Evolutionary conservation across 2,113 vertebrate species (phyloP), one percentile per base, ranked within the genome.

Genomic region (Nipponia nippon): DNA sequence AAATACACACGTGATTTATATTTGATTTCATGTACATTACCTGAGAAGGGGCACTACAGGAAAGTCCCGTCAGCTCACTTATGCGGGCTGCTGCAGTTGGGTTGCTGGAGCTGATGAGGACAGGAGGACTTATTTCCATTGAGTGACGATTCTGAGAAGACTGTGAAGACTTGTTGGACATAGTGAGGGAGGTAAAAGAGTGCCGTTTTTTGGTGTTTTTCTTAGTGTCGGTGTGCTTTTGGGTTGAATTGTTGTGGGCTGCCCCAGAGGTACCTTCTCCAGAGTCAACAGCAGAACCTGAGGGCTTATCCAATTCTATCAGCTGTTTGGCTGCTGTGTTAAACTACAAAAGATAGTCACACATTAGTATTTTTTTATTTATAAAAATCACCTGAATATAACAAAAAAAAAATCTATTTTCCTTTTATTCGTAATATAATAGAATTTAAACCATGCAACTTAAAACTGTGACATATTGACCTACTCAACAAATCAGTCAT

Each of bases 201-300:
- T 99, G 99, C 7, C 99, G 98, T 96, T 99, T 99, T 98, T 99
- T 99, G 98, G 98, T 99, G 98, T 99, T 99, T 98, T 99, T 99
- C 98, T 99, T 99, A 69, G 99, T 98, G 55, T 99, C 99, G 0
- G 97, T 94, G 81, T 98, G 98, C 97, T 99, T 99, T 94, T 99
- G 98, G 65, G 97, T 97, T 47, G 98, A 98, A 85, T 98, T 99
- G 98, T 97, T 98, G 92, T 98, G 99, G 90, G 98, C 96, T 77
- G 98, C 97, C 1, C 98, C 98, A 40, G 99, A 98, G 75, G 98
- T 96, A 75, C 99, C 99, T 98, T 99, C 99, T 65, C 98, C 98
- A 20, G 98, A 98, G 46, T 99, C 99, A 25, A 94, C 92, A 21
- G 97, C 98, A 63, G 98, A 96, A 93, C 98, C 98, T 10, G 98